Percentiles rank a stretch among this genome's conserved stretches.
phyloP scores from a whole-genome alignment of 1,140 invertebrate species.

The Schmidtea mediterranea region DNA sequence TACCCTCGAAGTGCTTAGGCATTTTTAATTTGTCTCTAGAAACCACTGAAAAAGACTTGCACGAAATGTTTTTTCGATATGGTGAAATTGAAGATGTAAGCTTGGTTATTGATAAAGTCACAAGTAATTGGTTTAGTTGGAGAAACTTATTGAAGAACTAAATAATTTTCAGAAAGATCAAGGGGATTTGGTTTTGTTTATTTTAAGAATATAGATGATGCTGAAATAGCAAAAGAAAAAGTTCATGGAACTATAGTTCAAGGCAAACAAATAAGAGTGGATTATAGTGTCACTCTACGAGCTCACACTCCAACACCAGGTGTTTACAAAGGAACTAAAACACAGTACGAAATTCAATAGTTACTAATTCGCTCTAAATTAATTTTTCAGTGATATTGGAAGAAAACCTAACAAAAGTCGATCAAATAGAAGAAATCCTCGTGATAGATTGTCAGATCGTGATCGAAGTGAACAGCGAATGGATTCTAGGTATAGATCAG shows the following conservation, averaged over 20 bases:
- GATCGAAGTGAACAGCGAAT: too few relatives aligned
- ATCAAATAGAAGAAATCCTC: too few relatives aligned
- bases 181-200: slow-evolving; percentile 90
- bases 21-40: slow-evolving; percentile 73
- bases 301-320: slow-evolving; percentile 89
- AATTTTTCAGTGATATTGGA: too few relatives aligned
- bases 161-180: slow-evolving; percentile 43
- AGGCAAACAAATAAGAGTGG: slow-evolving; percentile 64
- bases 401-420: too few relatives aligned
- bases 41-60: slow-evolving; percentile 64
- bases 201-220: slow-evolving; percentile 59
- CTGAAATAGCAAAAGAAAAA: slow-evolving; percentile 68
- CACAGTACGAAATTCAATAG: too few relatives aligned
- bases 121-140: too few relatives aligned
- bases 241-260: slow-evolving; percentile 77
- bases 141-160: too few relatives aligned
- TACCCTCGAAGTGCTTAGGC: slow-evolving; percentile 58
- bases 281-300: slow-evolving; percentile 77
- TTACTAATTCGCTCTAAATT: too few relatives aligned
- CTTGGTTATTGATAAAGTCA: slow-evolving; percentile 60
- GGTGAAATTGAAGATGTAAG: slow-evolving; percentile 70
- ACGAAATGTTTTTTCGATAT: slow-evolving; percentile 68
- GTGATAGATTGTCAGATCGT: too few relatives aligned
- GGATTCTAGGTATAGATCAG: too few relatives aligned
- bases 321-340: slow-evolving; percentile 64